Conservation (phyloP, 2,888 invertebrate species). For the Cephus sareptanus region DNA sequence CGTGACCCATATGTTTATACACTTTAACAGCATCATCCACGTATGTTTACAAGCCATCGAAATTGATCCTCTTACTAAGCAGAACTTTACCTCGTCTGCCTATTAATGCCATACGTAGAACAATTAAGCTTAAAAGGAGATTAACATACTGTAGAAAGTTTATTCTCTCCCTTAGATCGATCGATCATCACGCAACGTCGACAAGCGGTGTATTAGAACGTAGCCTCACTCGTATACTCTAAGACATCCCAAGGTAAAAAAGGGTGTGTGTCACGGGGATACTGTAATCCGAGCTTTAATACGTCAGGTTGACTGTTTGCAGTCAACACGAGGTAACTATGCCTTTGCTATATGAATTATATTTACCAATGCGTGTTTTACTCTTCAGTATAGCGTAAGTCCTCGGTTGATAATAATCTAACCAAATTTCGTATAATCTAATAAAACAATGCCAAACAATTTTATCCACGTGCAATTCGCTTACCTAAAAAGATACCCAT, state of each 20-base stretch:
- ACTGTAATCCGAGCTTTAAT: neutral
- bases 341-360: neutral
- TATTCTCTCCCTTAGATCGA: neutral
- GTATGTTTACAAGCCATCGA: neutral
- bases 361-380: neutral
- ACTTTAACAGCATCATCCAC: neutral
- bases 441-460: neutral
- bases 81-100: neutral
- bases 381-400: neutral
- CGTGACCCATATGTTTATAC: neutral
- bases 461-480: neutral
- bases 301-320: neutral
- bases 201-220: neutral
- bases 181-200: neutral
- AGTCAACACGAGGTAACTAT: neutral
- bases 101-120: neutral
- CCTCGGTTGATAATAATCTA: neutral
- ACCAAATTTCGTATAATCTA: neutral
- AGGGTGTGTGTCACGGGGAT: neutral
- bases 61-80: neutral
- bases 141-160: neutral
- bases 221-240: neutral
- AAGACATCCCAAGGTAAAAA: neutral
- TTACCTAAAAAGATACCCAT: neutral
- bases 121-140: conserved; percentile 3